Evolutionary conservation across 2,888 invertebrate genomes (phyloP).

Genomic region (Coremacera marginata): DNA sequence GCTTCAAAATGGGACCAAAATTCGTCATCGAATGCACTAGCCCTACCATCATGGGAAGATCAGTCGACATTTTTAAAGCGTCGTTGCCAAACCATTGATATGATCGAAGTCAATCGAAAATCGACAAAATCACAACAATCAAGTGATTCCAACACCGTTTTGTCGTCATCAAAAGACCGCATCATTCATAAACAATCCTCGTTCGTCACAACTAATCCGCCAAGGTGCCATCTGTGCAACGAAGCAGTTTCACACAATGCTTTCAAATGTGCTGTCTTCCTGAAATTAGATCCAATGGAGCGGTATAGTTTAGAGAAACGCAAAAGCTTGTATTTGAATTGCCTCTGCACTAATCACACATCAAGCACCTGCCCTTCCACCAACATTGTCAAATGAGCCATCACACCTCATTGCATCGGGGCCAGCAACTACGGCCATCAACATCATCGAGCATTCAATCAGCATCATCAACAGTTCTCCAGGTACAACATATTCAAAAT

Average conservation of each 20-base stretch:
- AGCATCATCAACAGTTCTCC: background rate
- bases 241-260: conserved; percentile 3
- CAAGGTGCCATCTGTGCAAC: conserved; percentile 22
- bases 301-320: background rate
- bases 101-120: background rate
- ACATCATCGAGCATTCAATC: background rate
- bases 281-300: background rate
- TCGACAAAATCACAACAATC: background rate
- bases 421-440: background rate
- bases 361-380: background rate
- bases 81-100: conserved; percentile 26
- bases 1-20: conserved; percentile 8
- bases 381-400: background rate
- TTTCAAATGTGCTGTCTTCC: conserved; percentile 23
- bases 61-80: conserved; percentile 37
- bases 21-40: background rate
- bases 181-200: background rate
- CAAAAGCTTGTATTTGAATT: background rate
- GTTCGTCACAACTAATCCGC: background rate
- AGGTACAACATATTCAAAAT: background rate
- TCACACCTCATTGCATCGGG: background rate
- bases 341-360: background rate
- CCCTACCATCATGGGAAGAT: conserved; percentile 32
- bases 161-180: background rate
- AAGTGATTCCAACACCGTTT: background rate